Evolutionary conservation across 2,797 vertebrate species (phyloP).

Genomic region (Eremophila alpestris): DNA sequence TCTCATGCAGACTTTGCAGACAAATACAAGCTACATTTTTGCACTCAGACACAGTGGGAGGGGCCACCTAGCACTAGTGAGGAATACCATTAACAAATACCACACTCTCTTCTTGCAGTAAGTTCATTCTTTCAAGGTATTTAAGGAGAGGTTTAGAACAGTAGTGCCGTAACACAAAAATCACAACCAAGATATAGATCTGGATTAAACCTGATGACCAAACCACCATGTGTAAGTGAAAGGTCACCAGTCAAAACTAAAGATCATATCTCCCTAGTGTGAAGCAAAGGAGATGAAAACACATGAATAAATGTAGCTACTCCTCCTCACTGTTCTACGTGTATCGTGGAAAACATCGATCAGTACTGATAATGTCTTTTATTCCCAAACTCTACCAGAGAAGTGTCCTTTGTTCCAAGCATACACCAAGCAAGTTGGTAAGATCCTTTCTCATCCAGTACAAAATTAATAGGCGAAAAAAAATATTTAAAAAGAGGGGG

Average conservation of each 20-base stretch:
- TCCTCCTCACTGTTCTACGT: not conserved
- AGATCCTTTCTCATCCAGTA: not conserved
- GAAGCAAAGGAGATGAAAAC: not conserved
- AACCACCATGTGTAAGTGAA: not conserved
- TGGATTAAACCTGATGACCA: not conserved
- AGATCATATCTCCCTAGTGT: not conserved
- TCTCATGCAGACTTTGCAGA: not conserved
- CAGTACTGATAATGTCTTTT: not conserved
- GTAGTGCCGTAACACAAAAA: not conserved
- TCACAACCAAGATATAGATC: not conserved
- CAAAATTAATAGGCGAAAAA: not conserved
- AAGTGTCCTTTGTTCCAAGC: not conserved
- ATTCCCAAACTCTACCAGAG: not conserved
- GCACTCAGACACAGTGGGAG: not conserved
- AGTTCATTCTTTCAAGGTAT: not conserved
- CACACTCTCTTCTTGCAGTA: not conserved
- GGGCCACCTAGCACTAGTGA: not conserved
- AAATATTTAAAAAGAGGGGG: accelerated
- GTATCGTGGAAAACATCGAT: not conserved
- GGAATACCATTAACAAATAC: not conserved
- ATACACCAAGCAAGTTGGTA: not conserved
- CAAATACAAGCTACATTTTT: not conserved
- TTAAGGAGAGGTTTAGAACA: not conserved
- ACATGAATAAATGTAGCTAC: not conserved
- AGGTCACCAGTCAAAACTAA: not conserved